Percentiles rank a stretch among this genome's conserved stretches.
Conservation (phyloP, 2,113 vertebrate genomes). For the Vicugna pacos region DNA sequence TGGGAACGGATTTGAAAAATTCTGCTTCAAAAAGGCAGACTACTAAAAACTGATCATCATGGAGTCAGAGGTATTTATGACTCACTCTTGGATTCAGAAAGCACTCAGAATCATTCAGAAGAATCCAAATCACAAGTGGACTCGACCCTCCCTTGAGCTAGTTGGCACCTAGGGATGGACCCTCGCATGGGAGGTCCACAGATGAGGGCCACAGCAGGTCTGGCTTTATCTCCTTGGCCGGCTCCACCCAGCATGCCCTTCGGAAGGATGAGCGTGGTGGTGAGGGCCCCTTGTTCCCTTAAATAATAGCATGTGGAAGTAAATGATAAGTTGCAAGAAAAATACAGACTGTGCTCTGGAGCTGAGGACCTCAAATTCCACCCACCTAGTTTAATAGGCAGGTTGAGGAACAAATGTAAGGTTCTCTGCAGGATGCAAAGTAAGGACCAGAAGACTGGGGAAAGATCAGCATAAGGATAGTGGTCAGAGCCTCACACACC, state of each 20-base stretch:
- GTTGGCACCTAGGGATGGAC: not conserved
- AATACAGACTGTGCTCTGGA: not conserved
- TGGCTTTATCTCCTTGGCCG: not conserved
- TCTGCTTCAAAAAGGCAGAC: not conserved
- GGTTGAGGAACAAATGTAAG: not conserved
- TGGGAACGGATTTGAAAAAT: not conserved
- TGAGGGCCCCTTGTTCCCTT: not conserved
- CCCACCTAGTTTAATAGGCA: not conserved
- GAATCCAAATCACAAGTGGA: not conserved
- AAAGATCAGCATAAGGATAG: not conserved
- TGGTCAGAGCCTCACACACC: not conserved
- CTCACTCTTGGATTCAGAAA: not conserved
- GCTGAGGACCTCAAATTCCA: not conserved
- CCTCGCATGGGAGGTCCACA: rapidly evolving
- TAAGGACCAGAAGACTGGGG: not conserved
- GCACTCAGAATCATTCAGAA: not conserved
- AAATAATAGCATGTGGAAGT: not conserved
- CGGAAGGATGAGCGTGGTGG: too few species aligned
- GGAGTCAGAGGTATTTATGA: not conserved
- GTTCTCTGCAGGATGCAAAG: not conserved
- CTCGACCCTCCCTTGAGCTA: not conserved
- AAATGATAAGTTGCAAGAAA: not conserved
- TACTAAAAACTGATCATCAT: not conserved
- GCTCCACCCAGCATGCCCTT: not conserved
- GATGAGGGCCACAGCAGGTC: not conserved